Evolutionary conservation across 2,797 vertebrate genomes (phyloP).

Genomic region (Myotis daubentonii): DNA sequence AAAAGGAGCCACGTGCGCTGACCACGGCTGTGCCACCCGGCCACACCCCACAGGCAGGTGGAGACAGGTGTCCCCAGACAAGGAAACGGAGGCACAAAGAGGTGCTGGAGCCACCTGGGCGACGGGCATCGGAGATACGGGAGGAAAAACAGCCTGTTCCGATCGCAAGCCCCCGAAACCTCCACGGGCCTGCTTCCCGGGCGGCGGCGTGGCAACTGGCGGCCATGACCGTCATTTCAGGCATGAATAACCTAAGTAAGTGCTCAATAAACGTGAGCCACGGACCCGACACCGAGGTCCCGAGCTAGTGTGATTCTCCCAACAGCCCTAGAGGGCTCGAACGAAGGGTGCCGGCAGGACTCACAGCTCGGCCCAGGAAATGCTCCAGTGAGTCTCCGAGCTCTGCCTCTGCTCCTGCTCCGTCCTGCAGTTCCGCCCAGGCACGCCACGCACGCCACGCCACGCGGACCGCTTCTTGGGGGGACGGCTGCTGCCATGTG

Average conservation of each 20-base stretch:
- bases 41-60: background rate
- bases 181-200: background rate
- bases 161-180: background rate
- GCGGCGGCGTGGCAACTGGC: background rate
- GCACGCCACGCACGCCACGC: rapidly evolving
- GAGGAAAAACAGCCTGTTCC: background rate
- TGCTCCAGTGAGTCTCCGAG: background rate
- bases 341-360: background rate
- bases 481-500: background rate
- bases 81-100: background rate
- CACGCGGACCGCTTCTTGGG: background rate
- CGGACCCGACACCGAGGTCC: background rate
- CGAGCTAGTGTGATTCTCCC: background rate
- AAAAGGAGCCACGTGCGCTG: background rate
- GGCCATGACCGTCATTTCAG: background rate
- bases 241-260: background rate
- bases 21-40: background rate
- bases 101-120: background rate
- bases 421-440: too few species aligned
- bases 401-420: too few species aligned
- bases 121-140: background rate
- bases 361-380: too few species aligned
- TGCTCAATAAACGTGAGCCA: slow-evolving; percentile 1
- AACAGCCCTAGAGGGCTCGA: background rate
- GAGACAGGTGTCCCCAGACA: slow-evolving; percentile 13